These are phyloP conservation scores for Ataeniobius toweri DNA, from an alignment of 2,797 vertebrate genomes.

Conservation along the genomic window DNA sequence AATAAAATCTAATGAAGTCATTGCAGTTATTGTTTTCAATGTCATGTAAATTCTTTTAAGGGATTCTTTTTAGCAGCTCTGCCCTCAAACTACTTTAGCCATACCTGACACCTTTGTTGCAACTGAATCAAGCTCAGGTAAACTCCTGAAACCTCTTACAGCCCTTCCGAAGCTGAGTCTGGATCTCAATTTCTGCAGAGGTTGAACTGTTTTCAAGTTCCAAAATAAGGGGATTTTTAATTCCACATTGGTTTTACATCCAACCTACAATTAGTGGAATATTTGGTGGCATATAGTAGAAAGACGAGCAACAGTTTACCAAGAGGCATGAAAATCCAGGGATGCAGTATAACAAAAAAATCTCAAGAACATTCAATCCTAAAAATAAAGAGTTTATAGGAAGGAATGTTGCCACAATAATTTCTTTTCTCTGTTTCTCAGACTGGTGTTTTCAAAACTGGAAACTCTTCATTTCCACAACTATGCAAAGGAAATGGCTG, in stretches of 20 bases:
- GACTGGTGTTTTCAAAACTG: constrained; percentile 42
- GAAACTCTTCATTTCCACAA: constrained; percentile 54
- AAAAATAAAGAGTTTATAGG: constrained; percentile 63
- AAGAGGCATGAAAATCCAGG: constrained; percentile 29
- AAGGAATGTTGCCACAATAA: constrained; percentile 45
- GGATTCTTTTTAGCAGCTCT: background rate
- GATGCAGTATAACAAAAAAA: constrained; percentile 44
- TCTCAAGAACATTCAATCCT: constrained; percentile 54
- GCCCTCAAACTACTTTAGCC: background rate
- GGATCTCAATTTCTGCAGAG: constrained; percentile 46
- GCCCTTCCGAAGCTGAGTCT: constrained; percentile 43
- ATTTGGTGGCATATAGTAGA: constrained; percentile 53
- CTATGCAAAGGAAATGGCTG: constrained; percentile 52
- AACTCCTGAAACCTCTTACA: constrained; percentile 42
- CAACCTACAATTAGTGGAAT: constrained; percentile 75
- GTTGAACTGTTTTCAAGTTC: constrained; percentile 38
- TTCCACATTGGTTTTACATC: constrained; percentile 55
- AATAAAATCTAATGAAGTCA: no score
- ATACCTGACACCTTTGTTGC: constrained; percentile 22
- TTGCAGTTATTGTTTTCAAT: no score
- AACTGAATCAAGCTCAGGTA: constrained; percentile 11
- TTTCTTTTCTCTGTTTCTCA: constrained; percentile 42
- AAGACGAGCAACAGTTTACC: constrained; percentile 58
- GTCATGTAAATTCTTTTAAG: no score
- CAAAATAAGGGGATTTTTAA: constrained; percentile 45